These are phyloP conservation scores for Chloroclysta siterata DNA, from an alignment of 2,888 invertebrate genomes.

Conservation along the genomic window DNA sequence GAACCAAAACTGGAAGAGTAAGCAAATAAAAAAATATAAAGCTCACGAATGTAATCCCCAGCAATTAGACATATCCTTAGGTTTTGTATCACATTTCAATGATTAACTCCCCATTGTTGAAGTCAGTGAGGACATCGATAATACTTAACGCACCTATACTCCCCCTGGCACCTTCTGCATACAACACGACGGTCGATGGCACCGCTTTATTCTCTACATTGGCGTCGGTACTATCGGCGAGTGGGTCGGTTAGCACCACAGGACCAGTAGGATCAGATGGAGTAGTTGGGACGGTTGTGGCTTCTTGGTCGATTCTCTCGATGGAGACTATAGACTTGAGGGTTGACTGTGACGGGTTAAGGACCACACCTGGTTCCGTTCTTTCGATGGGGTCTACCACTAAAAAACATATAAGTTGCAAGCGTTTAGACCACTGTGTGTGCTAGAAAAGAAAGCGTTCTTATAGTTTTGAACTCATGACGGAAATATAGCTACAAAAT, in stretches of 20 bases:
- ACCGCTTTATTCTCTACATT: not conserved
- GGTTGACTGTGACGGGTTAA: not conserved
- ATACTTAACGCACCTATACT: constrained; percentile 7
- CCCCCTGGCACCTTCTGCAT: not conserved
- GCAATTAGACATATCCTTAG: too few relatives aligned
- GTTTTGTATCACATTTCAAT: too few relatives aligned
- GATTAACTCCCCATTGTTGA: too few relatives aligned
- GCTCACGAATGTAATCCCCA: too few relatives aligned
- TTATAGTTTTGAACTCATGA: too few relatives aligned
- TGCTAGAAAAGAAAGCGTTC: too few relatives aligned
- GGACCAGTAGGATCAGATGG: not conserved
- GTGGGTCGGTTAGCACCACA: not conserved
- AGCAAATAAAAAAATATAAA: too few relatives aligned
- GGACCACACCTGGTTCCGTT: not conserved
- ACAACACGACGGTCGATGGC: constrained; percentile 6
- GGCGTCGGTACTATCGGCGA: not conserved
- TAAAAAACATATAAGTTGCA: not conserved
- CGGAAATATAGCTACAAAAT: not conserved
- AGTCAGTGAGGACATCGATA: too few relatives aligned
- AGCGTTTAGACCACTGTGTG: too few relatives aligned
- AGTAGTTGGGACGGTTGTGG: not conserved
- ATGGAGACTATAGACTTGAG: not conserved
- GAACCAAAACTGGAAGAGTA: too few relatives aligned
- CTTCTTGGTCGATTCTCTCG: not conserved
- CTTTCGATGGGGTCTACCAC: constrained; percentile 1